Percentiles rank a stretch among this genome's conserved stretches.
Evolutionary conservation across 2,888 invertebrate genomes (phyloP).

Genomic region (Andrena marginata): DNA sequence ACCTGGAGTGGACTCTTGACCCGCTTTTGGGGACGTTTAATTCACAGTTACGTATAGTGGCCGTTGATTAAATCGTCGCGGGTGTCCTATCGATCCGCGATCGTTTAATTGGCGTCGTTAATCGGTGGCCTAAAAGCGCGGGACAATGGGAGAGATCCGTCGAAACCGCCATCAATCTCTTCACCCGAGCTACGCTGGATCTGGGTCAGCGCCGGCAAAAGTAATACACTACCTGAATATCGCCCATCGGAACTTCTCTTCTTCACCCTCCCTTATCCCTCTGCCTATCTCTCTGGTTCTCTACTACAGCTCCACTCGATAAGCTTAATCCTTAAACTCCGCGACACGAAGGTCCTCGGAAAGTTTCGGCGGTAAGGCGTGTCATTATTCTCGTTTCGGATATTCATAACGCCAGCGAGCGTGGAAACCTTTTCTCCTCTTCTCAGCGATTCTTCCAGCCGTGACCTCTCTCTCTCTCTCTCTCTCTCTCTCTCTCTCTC

Average conservation of each 20-base stretch:
- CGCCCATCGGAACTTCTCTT: conserved; percentile 6
- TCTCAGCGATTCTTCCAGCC: neutral
- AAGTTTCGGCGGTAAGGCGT: conserved; percentile 15
- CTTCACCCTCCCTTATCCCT: neutral
- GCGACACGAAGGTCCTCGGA: conserved; percentile 6
- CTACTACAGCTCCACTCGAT: neutral
- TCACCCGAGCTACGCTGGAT: conserved; percentile 5
- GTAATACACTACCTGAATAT: conserved; percentile 19
- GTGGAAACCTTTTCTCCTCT: neutral
- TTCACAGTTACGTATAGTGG: conserved; percentile 55
- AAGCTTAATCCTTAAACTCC: conserved; percentile 28
- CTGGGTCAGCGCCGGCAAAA: conserved; percentile 46
- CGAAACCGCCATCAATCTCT: conserved; percentile 39
- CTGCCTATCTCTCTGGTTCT: conserved; percentile 4
- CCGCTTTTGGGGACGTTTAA: conserved; percentile 61
- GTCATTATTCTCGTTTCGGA: conserved; percentile 3
- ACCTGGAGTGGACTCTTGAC: conserved; percentile 73
- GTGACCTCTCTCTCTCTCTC: neutral
- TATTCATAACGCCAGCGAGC: neutral
- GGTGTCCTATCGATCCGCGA: conserved; percentile 21
- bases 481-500: neutral
- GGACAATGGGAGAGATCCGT: conserved; percentile 17
- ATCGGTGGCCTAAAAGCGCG: conserved; percentile 24
- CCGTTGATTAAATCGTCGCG: conserved; percentile 51
- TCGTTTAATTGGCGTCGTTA: conserved; percentile 43